These are phyloP conservation scores for Standfussiana lucernea DNA, from an alignment of 2,888 invertebrate genomes.

Conservation along the genomic window DNA sequence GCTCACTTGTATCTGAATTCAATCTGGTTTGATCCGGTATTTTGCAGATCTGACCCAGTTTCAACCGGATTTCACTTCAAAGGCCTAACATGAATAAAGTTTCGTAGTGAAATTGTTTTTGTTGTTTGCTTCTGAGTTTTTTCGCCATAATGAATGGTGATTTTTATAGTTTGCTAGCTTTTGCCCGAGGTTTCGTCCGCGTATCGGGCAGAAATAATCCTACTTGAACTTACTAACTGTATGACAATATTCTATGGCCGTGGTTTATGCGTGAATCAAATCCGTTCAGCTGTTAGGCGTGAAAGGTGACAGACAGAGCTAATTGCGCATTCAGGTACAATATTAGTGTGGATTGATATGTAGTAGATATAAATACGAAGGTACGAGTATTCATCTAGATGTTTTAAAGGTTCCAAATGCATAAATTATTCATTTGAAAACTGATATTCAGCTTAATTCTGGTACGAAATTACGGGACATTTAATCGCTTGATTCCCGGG, in stretches of 20 bases:
- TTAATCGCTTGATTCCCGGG: not conserved
- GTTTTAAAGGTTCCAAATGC: not conserved
- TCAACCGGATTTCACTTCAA: slow-evolving; percentile 23
- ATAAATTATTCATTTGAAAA: not conserved
- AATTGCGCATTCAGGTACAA: too few species aligned
- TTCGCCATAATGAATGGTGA: not conserved
- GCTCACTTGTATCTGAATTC: slow-evolving; percentile 47
- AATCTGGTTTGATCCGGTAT: slow-evolving; percentile 40
- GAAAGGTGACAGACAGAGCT: too few species aligned
- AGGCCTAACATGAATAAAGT: slow-evolving; percentile 22
- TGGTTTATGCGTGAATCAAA: too few species aligned
- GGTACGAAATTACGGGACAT: not conserved
- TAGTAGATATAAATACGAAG: too few species aligned
- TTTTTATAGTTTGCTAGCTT: not conserved
- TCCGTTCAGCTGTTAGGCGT: too few species aligned
- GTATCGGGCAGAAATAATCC: not conserved
- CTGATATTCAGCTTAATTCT: not conserved
- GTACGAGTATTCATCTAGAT: too few species aligned
- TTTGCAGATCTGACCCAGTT: slow-evolving; percentile 50
- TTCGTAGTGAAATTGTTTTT: slow-evolving; percentile 20
- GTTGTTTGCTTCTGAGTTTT: slow-evolving; percentile 7
- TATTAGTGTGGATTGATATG: too few species aligned
- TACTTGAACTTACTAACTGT: not conserved
- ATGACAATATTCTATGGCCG: too few species aligned
- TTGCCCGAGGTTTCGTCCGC: not conserved